Evolutionary conservation across 1,140 invertebrate species (phyloP), one percentile per base, ranked within the genome.

Genomic region (Eupristina koningsbergeri): DNA sequence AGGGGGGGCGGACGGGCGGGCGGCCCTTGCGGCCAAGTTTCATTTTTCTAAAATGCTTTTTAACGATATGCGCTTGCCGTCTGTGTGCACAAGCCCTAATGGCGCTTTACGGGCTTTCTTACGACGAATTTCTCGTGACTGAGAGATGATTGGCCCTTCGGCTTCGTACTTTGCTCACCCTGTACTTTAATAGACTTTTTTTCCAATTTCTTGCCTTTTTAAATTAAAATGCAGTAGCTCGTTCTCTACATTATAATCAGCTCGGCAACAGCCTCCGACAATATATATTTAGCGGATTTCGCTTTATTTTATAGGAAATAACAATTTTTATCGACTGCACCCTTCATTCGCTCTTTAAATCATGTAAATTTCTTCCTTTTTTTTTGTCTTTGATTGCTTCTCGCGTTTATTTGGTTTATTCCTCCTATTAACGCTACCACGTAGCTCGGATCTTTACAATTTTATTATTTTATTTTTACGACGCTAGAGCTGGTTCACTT

Each of bases 41-140:
- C 82, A 77, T 74, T 84, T 84, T 84, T 84, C 82, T 84, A 79
- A 84, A 84, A 84, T 84, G 64, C 50, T 63, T 84, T 74, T 84
- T 84, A 84, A 84, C 82, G 82, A 84, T 84, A 74, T 67, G 45
- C 74, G 63, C 31, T 50, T 75, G 81, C 75, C 61, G 81, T 64
- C 71, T 75, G 80, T 81, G 61, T 75, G 45, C 36, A 75, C 53
- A 83, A 58, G 45, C 69, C 39, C 83, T 84, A 84, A 84, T 84
- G 83, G 83, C 71, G 83, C 77, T 84, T 80, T 84, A 80, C 77
- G 76, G 67, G 50, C 77, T 75, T 61, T 74, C 41, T 80, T 79
- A 41, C 34, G 67, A 64, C 74, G 64, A 53, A 78, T 74, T 84
- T 79, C 53, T 83, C 34, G 26, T 17, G 75, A 34, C 64, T 11